These are phyloP conservation scores for Malurus splendens DNA, from an alignment of 2,797 vertebrate species.

Conservation along the genomic window DNA sequence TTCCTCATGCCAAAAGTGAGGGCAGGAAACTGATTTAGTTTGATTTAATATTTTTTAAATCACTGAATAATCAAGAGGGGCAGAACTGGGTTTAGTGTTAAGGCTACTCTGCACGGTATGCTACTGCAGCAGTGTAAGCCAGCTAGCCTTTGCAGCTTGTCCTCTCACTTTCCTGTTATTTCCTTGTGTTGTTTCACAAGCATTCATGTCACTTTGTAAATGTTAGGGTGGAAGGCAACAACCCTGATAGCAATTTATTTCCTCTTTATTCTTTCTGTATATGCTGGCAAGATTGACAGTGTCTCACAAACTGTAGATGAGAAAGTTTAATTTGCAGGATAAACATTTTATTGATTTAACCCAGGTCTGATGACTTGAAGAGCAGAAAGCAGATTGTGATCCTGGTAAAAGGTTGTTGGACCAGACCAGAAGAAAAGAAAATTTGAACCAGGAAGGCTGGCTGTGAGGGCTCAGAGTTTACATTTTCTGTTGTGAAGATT, in stretches of 20 bases:
- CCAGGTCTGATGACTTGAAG: not conserved
- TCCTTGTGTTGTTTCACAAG: not conserved
- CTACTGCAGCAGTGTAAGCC: not conserved
- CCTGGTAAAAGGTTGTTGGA: not conserved
- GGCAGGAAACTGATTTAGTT: not conserved
- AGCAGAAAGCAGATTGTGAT: not conserved
- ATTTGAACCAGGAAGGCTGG: not conserved
- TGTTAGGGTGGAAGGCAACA: not conserved
- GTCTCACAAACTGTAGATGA: not conserved
- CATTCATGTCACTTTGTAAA: not conserved
- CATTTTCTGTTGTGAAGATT: not conserved
- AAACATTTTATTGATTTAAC: constrained; percentile 9
- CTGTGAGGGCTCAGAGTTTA: not conserved
- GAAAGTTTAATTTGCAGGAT: constrained; percentile 11
- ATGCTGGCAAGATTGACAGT: not conserved
- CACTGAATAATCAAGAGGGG: not conserved
- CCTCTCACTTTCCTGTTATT: not conserved
- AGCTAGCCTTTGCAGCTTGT: not conserved
- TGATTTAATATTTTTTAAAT: not conserved
- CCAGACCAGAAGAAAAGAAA: not conserved
- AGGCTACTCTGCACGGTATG: not conserved
- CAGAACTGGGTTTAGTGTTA: not conserved
- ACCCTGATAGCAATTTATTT: not conserved
- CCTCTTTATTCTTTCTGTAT: not conserved
- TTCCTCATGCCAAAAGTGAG: not conserved